A percentile compares a stretch with the other conserved stretches of the same genome.
Conservation (phyloP, 2,797 vertebrate genomes). For the Danio jaintianensis region DNA sequence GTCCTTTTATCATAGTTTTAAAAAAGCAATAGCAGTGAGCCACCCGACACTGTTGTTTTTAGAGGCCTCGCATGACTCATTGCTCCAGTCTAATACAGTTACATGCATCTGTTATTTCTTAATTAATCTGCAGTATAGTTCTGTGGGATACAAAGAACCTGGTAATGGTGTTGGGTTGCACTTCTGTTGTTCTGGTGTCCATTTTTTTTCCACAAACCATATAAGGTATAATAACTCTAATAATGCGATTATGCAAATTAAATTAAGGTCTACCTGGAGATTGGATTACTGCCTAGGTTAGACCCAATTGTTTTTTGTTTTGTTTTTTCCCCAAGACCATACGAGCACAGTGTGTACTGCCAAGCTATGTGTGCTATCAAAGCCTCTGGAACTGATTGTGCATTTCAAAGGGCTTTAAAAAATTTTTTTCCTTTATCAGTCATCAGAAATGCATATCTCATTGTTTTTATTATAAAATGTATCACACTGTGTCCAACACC, state of each 20-base stretch:
- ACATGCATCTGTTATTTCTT: background rate
- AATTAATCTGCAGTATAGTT: background rate
- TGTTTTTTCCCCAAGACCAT: too few species aligned
- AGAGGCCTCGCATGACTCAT: background rate
- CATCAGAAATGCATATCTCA: background rate
- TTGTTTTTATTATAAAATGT: background rate
- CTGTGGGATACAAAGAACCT: background rate
- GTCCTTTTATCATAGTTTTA: background rate
- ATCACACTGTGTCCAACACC: background rate
- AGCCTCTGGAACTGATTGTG: background rate
- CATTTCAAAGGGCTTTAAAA: background rate
- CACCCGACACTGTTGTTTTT: background rate
- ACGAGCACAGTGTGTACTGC: background rate
- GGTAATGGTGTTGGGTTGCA: slow-evolving; percentile 8
- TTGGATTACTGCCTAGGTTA: background rate
- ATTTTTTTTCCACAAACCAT: background rate
- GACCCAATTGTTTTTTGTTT: background rate
- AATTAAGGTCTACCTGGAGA: slow-evolving; percentile 6
- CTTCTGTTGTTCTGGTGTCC: background rate
- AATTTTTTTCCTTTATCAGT: background rate
- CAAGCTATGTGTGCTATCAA: slow-evolving; percentile 8
- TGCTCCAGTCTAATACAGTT: background rate
- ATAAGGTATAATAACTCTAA: slow-evolving; percentile 7
- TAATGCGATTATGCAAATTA: slow-evolving; percentile 25
- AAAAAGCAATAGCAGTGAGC: background rate